Evolutionary conservation across 2,888 invertebrate species (phyloP).

Genomic region (Deilephila elpenor): DNA sequence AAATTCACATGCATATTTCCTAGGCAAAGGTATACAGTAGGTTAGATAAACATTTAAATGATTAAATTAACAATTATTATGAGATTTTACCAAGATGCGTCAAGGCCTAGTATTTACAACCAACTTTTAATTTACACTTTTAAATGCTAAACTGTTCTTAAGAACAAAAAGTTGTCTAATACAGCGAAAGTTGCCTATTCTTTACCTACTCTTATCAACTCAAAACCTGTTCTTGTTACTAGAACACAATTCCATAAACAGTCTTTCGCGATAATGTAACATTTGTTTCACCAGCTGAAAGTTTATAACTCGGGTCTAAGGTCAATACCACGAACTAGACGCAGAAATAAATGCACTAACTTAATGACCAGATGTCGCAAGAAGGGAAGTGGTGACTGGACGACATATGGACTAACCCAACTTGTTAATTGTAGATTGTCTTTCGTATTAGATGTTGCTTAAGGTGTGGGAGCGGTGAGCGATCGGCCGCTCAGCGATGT

Average conservation of each 20-base stretch:
- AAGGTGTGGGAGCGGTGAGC: conserved; percentile 8
- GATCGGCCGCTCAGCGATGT: too few species aligned
- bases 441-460: not conserved
- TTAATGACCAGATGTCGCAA: conserved; percentile 27
- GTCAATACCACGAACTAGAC: conserved; percentile 17
- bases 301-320: conserved; percentile 23
- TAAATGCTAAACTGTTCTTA: too few species aligned
- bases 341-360: conserved; percentile 9
- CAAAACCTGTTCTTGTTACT: not conserved
- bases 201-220: not conserved
- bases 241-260: not conserved
- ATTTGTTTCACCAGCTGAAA: not conserved
- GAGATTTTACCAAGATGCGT: too few species aligned
- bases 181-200: too few species aligned
- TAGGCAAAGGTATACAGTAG: too few species aligned
- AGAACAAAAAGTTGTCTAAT: too few species aligned
- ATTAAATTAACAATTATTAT: too few species aligned
- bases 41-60: too few species aligned
- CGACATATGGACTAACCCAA: conserved; percentile 9
- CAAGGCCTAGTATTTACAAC: too few species aligned
- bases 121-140: too few species aligned
- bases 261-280: not conserved
- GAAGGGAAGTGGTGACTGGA: conserved; percentile 1
- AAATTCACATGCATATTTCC: too few species aligned
- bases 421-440: conserved; percentile 2